Percentiles rank a stretch among this genome's conserved stretches.
Conservation (phyloP, 2,113 vertebrate species). For the Oenanthe melanoleuca region DNA sequence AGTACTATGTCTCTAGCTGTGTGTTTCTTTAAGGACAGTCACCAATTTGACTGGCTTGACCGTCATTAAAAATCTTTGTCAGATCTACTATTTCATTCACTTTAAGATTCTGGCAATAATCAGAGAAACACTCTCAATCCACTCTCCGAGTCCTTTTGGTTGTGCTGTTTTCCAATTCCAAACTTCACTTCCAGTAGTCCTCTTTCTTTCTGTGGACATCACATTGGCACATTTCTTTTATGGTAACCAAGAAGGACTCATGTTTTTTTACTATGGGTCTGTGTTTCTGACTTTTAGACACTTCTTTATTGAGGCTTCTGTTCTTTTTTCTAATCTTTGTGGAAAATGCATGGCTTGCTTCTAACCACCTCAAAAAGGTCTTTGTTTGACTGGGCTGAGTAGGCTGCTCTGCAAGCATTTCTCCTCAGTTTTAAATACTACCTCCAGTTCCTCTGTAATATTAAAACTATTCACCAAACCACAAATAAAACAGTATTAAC, state of each 20-base stretch:
- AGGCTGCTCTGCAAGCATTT: background rate
- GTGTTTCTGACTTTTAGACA: background rate
- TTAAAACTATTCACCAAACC: background rate
- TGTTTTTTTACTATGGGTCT: background rate
- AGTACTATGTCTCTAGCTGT: background rate
- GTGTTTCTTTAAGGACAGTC: background rate
- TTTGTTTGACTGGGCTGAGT: background rate
- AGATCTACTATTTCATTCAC: background rate
- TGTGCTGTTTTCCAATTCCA: background rate
- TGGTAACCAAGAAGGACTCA: background rate
- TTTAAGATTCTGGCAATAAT: background rate
- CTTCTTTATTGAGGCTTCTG: background rate
- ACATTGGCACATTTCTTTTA: background rate
- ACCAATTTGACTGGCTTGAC: background rate
- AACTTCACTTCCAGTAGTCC: background rate
- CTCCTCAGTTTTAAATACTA: background rate
- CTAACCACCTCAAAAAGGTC: background rate
- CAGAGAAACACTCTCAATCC: background rate
- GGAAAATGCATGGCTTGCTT: background rate
- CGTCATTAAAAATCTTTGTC: background rate
- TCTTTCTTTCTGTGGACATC: background rate
- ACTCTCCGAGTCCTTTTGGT: background rate
- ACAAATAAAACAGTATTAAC: background rate
- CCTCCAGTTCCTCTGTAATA: background rate
- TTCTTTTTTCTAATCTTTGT: background rate